Conservation (phyloP, 2,113 vertebrate species). For the Suricata suricatta region DNA sequence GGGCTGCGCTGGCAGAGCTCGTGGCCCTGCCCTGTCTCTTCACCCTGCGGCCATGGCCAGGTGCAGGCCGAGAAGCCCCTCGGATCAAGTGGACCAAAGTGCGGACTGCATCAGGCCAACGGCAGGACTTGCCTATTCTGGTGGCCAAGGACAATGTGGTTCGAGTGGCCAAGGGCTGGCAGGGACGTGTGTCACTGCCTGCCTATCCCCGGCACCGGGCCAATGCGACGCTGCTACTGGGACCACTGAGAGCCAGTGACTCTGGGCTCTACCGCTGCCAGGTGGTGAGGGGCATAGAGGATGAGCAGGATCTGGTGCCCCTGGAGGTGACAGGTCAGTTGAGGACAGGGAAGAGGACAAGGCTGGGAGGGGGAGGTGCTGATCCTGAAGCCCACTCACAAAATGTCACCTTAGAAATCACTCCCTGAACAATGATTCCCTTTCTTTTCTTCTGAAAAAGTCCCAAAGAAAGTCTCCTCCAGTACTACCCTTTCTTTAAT, state of each 20-base stretch:
- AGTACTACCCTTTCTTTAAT: neutral
- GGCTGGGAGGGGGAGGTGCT: neutral
- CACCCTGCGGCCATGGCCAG: constrained; percentile 82
- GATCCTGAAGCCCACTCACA: neutral
- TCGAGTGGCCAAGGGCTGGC: constrained; percentile 94
- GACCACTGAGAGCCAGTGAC: constrained; percentile 91
- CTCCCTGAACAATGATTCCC: neutral
- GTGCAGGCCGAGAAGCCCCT: constrained; percentile 84
- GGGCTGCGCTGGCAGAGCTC: constrained; percentile 90
- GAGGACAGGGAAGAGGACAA: neutral
- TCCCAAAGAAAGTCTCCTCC: neutral
- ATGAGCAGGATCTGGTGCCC: constrained; percentile 95
- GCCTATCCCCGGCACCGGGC: constrained; percentile 88
- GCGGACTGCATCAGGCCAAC: constrained; percentile 89
- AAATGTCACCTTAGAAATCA: neutral
- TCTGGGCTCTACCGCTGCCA: constrained; percentile 95
- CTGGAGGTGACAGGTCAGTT: constrained; percentile 94
- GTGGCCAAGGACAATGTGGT: constrained; percentile 96
- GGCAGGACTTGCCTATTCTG: constrained; percentile 91
- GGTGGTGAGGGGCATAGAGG: constrained; percentile 95
- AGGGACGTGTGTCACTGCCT: constrained; percentile 91
- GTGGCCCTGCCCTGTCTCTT: constrained; percentile 94
- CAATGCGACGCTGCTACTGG: constrained; percentile 92
- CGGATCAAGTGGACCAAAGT: constrained; percentile 98
- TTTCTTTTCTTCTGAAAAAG: neutral